Evolutionary conservation across 2,797 vertebrate genomes (phyloP).

Genomic region (Atherinosoma microstoma): DNA sequence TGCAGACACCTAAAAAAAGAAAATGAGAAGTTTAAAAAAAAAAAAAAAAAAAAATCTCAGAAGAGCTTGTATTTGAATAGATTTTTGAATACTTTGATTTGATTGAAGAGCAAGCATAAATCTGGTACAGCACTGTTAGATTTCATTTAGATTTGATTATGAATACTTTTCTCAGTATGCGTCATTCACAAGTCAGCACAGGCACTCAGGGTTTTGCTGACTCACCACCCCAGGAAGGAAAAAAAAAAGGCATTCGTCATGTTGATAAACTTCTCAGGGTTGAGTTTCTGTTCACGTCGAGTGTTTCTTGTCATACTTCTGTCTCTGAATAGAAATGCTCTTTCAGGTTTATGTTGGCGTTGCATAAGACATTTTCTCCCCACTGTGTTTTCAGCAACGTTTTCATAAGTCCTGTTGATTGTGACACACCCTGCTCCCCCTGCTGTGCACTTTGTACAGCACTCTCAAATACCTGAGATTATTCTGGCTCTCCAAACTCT

Average conservation of each 20-base stretch:
- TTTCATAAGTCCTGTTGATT: constrained; percentile 31
- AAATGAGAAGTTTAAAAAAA: neutral
- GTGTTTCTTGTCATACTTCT: neutral
- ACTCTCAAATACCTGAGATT: constrained; percentile 56
- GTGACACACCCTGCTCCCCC: constrained; percentile 20
- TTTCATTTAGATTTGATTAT: constrained; percentile 14
- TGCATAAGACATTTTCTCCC: constrained; percentile 7
- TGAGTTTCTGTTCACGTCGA: constrained; percentile 14
- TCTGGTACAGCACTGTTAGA: neutral
- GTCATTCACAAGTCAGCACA: constrained; percentile 57
- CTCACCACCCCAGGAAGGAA: constrained; percentile 40
- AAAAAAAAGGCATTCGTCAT: constrained; percentile 30
- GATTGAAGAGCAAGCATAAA: neutral
- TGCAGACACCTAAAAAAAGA: neutral
- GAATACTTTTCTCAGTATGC: constrained; percentile 14
- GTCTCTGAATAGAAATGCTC: neutral
- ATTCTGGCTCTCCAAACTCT: constrained; percentile 58
- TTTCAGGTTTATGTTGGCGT: constrained; percentile 2
- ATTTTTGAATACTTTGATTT: constrained; percentile 23
- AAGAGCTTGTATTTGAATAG: neutral
- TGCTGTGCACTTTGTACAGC: constrained; percentile 23
- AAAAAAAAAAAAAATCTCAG: neutral
- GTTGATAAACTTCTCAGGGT: constrained; percentile 23
- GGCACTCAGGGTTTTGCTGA: constrained; percentile 41
- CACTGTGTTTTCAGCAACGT: neutral